A percentile compares a stretch with the other conserved stretches of the same genome.
These are phyloP conservation scores for Diaperis boleti DNA, from an alignment of 2,888 invertebrate species.

Conservation along the genomic window DNA sequence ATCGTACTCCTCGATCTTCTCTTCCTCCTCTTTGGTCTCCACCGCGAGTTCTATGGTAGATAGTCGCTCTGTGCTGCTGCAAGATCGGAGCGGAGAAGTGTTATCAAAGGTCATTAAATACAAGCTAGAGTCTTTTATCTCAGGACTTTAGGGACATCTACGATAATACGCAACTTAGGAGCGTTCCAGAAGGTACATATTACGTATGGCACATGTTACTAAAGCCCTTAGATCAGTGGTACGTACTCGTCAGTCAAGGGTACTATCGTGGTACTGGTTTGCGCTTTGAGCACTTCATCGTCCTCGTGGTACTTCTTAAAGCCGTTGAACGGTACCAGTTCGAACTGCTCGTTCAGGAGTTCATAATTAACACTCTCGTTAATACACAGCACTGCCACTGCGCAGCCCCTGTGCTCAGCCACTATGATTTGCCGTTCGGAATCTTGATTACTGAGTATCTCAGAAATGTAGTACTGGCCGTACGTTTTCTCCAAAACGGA, in stretches of 20 bases:
- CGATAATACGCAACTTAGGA: too few species aligned
- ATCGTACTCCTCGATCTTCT: conserved; percentile 10
- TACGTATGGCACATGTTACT: too few species aligned
- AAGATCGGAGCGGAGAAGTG: neutral
- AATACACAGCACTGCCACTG: conserved; percentile 73
- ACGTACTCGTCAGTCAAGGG: conserved; percentile 17
- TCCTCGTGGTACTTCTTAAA: conserved; percentile 64
- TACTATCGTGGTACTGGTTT: neutral
- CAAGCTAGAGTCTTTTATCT: too few species aligned
- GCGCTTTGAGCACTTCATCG: conserved; percentile 29
- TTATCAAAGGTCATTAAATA: too few species aligned
- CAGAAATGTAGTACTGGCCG: conserved; percentile 78
- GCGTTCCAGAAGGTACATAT: too few species aligned
- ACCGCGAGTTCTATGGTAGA: neutral
- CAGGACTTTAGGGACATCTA: too few species aligned
- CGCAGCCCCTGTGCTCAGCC: conserved; percentile 67
- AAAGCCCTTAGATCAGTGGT: too few species aligned
- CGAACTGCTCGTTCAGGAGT: conserved; percentile 72
- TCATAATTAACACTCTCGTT: conserved; percentile 73
- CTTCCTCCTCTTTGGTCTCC: conserved; percentile 11
- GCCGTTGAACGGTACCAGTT: conserved; percentile 71
- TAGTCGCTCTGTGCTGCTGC: conserved; percentile 9
- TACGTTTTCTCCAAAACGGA: conserved; percentile 69
- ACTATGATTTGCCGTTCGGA: conserved; percentile 72
- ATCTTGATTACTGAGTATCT: conserved; percentile 70